Evolutionary conservation across 2,888 invertebrate genomes (phyloP).

Genomic region (Biston betularia): DNA sequence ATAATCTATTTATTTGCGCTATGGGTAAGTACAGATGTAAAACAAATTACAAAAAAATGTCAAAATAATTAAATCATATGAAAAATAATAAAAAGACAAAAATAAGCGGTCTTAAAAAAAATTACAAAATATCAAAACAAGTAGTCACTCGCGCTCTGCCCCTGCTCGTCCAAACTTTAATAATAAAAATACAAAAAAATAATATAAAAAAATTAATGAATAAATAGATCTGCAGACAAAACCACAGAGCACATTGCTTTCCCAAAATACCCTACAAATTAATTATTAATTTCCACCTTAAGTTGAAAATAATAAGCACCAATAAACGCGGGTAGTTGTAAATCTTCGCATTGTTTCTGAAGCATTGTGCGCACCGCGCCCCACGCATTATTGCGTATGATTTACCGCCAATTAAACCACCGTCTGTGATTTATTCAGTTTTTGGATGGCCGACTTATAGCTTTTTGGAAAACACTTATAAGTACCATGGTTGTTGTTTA

Average conservation of each 20-base stretch:
- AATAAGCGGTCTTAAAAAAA: too few relatives aligned
- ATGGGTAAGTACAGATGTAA: too few relatives aligned
- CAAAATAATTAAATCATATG: too few relatives aligned
- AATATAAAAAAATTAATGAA: too few relatives aligned
- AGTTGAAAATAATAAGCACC: slow-evolving; percentile 24
- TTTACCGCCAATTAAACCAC: slow-evolving; percentile 42
- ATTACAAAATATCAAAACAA: too few relatives aligned
- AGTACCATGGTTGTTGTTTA: not conserved
- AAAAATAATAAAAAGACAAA: too few relatives aligned
- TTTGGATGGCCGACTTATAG: slow-evolving; percentile 29
- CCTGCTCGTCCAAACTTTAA: too few relatives aligned
- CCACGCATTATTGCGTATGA: slow-evolving; percentile 40
- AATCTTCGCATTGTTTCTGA: slow-evolving; percentile 36
- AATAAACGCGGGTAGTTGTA: slow-evolving; percentile 30
- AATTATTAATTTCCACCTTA: slow-evolving; percentile 14
- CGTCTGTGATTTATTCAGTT: slow-evolving; percentile 38
- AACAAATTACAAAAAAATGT: too few relatives aligned
- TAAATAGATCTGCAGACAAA: not conserved
- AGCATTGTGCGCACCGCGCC: slow-evolving; percentile 35
- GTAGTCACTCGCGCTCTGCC: too few relatives aligned
- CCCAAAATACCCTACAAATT: slow-evolving; percentile 9
- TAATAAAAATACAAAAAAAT: too few relatives aligned
- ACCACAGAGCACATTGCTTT: not conserved
- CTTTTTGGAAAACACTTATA: not conserved
- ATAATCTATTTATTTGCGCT: too few relatives aligned